Percentiles rank a stretch among this genome's conserved stretches.
Evolutionary conservation across 2,888 invertebrate species (phyloP).

Genomic region (Meiosimyza decipiens): DNA sequence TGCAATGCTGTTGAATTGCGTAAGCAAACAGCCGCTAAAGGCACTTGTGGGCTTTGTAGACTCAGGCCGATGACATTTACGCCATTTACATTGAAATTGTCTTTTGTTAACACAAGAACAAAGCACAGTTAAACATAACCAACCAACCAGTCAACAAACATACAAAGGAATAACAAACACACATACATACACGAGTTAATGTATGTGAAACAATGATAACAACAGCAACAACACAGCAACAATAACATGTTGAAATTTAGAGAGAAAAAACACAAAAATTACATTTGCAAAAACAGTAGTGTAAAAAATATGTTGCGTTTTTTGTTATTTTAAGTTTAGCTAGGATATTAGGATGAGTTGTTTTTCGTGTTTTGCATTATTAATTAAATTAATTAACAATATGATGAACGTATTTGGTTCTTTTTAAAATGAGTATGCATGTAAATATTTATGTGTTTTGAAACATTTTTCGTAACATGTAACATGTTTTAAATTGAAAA

Average conservation of each 20-base stretch:
- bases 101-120: conserved; percentile 64
- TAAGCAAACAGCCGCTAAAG: conserved; percentile 62
- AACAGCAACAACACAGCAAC: conserved; percentile 4
- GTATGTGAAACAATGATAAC: not conserved
- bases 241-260: conserved; percentile 14
- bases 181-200: conserved; percentile 20
- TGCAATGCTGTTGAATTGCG: conserved; percentile 20
- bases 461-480: too few relatives aligned
- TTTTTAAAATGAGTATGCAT: too few relatives aligned
- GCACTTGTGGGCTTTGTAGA: conserved; percentile 69
- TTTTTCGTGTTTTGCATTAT: too few relatives aligned
- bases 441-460: too few relatives aligned
- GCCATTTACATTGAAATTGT: conserved; percentile 72
- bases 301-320: too few relatives aligned
- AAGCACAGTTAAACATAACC: conserved; percentile 32
- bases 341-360: too few relatives aligned
- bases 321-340: too few relatives aligned
- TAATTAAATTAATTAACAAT: too few relatives aligned
- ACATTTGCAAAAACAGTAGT: conserved; percentile 13
- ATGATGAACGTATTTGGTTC: too few relatives aligned
- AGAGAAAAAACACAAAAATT: conserved; percentile 14
- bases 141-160: conserved; percentile 31
- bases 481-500: too few relatives aligned
- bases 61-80: conserved; percentile 76
- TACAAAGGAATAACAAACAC: conserved; percentile 32